Conservation (phyloP, 1,140 invertebrate genomes). For the Pentalonia nigronervosa region DNA sequence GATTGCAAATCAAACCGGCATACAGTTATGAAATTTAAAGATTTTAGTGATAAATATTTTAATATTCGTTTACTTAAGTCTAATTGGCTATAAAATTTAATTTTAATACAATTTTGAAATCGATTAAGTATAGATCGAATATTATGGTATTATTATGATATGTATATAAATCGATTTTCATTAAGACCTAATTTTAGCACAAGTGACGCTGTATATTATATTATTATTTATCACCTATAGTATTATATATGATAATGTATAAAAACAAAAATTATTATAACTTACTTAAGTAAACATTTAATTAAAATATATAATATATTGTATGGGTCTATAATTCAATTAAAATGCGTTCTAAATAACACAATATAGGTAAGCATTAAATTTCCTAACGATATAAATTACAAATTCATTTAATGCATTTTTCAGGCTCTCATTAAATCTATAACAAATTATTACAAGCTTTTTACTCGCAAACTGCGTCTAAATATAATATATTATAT, state of each 20-base stretch:
- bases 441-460: neutral
- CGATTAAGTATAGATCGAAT: neutral
- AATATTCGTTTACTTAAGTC: neutral
- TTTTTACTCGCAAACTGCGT: neutral
- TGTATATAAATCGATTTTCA: too few species aligned
- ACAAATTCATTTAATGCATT: neutral
- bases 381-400: neutral
- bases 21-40: slow-evolving; percentile 24
- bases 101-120: neutral
- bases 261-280: neutral
- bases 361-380: neutral
- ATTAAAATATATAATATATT: neutral
- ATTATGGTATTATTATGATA: neutral
- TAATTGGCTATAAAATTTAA: neutral
- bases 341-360: neutral
- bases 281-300: neutral
- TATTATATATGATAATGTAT: neutral
- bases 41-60: slow-evolving; percentile 13
- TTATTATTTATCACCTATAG: neutral
- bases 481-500: neutral
- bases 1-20: slow-evolving; percentile 36
- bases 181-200: too few species aligned
- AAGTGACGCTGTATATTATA: neutral
- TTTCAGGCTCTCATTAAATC: neutral
- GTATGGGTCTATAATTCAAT: neutral